Evolutionary conservation across 2,797 vertebrate genomes (phyloP).

Genomic region (Sardinella longiceps): DNA sequence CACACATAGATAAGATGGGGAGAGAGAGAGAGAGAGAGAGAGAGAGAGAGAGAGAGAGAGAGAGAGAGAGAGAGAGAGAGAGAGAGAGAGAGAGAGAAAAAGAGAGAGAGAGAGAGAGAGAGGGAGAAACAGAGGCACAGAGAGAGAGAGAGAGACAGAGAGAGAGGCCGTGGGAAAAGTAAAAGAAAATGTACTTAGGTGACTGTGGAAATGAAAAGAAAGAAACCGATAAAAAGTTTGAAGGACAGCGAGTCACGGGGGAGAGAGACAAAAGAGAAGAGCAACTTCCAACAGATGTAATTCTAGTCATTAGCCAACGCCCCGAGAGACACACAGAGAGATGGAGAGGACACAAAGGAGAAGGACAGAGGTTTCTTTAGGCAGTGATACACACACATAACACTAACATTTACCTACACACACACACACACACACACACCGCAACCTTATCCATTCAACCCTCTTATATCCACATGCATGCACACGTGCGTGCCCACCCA

Average conservation of each 20-base stretch:
- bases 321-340: slow-evolving; percentile 49
- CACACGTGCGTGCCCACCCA: too few species aligned
- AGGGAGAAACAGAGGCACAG: too few species aligned
- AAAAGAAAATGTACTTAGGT: too few species aligned
- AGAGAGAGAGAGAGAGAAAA: not conserved
- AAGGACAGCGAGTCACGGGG: slow-evolving; percentile 33
- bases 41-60: too few species aligned
- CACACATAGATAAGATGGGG: too few species aligned
- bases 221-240: too few species aligned
- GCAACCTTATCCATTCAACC: too few species aligned
- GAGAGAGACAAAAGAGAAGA: slow-evolving; percentile 53
- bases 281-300: not conserved
- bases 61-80: too few species aligned
- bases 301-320: slow-evolving; percentile 72
- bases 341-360: slow-evolving; percentile 30
- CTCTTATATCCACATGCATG: too few species aligned
- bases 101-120: slow-evolving; percentile 58
- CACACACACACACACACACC: slow-evolving; percentile 24
- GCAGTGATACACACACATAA: slow-evolving; percentile 29
- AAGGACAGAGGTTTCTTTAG: slow-evolving; percentile 37
- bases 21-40: too few species aligned
- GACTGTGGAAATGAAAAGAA: too few species aligned
- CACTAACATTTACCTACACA: slow-evolving; percentile 14
- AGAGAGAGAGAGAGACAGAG: slow-evolving; percentile 56
- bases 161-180: slow-evolving; percentile 38